Evolutionary conservation across 2,797 vertebrate genomes (phyloP).

Genomic region (Acestrorhynchus altus): DNA sequence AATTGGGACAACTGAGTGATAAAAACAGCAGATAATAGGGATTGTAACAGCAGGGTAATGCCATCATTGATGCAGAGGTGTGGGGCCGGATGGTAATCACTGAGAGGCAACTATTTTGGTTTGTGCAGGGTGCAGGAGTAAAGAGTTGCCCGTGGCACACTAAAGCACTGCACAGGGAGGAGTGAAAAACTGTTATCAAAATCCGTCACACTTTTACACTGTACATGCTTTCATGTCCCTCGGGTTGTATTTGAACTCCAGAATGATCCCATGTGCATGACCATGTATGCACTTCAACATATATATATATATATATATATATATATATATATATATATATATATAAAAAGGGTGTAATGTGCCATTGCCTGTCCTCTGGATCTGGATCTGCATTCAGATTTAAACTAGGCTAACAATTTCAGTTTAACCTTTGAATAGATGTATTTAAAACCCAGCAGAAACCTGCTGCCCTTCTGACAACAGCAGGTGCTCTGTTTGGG

Average conservation of each 20-base stretch:
- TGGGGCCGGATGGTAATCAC: slow-evolving; percentile 37
- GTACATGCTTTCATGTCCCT: not conserved
- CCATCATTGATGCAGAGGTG: slow-evolving; percentile 36
- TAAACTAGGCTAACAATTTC: too few species aligned
- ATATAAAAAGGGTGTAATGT: too few species aligned
- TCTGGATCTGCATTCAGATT: too few species aligned
- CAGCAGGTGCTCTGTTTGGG: too few species aligned
- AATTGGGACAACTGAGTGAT: slow-evolving; percentile 37
- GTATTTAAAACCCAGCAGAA: too few species aligned
- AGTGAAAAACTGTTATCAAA: slow-evolving; percentile 23
- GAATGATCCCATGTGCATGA: not conserved
- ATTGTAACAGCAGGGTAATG: slow-evolving; percentile 46
- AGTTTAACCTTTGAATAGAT: too few species aligned
- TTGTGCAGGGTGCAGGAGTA: slow-evolving; percentile 23
- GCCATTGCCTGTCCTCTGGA: too few species aligned
- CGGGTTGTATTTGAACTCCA: not conserved
- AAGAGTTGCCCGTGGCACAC: slow-evolving; percentile 19
- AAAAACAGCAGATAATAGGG: slow-evolving; percentile 37
- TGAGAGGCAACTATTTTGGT: slow-evolving; percentile 25
- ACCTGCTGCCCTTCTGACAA: too few species aligned
- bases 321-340: too few species aligned
- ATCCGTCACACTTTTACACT: slow-evolving; percentile 4
- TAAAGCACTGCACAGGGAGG: not conserved
- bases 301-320: too few species aligned
- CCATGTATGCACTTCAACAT: not conserved